Percentiles rank a stretch among this genome's conserved stretches.
These are phyloP conservation scores for Erythrolamprus reginae DNA, from an alignment of 2,113 vertebrate species.

Conservation along the genomic window DNA sequence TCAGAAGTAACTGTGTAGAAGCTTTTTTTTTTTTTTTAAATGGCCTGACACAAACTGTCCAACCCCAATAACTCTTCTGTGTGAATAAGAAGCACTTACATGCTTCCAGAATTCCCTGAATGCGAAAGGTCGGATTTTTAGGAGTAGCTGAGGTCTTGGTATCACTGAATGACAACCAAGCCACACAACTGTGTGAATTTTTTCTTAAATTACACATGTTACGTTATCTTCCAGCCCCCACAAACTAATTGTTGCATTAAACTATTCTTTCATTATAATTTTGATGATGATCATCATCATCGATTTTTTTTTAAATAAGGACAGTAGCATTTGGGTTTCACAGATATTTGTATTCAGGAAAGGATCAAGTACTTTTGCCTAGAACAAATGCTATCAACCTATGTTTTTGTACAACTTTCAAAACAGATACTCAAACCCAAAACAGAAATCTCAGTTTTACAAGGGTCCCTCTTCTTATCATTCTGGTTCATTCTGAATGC, in stretches of 20 bases:
- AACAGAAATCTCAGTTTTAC: slow-evolving; percentile 20
- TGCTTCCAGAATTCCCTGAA: neutral
- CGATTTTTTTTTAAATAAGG: neutral
- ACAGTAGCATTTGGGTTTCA: neutral
- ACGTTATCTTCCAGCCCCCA: neutral
- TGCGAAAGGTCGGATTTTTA: neutral
- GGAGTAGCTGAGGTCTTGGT: neutral
- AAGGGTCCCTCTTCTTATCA: neutral
- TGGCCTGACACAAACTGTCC: neutral
- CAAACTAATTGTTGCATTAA: neutral
- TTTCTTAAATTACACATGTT: neutral
- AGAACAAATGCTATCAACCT: neutral
- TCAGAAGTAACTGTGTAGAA: neutral
- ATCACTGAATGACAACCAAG: neutral
- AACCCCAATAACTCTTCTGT: neutral
- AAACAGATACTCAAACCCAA: neutral
- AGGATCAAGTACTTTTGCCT: neutral
- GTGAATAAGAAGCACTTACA: neutral
- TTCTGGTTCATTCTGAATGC: neutral
- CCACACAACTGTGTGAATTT: neutral
- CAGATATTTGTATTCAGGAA: neutral
- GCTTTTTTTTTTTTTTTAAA: too few species aligned
- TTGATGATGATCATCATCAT: neutral
- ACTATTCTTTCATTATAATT: neutral
- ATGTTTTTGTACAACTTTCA: neutral